These are phyloP conservation scores for Scartelaos histophorus DNA, from an alignment of 2,113 vertebrate genomes.

Conservation along the genomic window DNA sequence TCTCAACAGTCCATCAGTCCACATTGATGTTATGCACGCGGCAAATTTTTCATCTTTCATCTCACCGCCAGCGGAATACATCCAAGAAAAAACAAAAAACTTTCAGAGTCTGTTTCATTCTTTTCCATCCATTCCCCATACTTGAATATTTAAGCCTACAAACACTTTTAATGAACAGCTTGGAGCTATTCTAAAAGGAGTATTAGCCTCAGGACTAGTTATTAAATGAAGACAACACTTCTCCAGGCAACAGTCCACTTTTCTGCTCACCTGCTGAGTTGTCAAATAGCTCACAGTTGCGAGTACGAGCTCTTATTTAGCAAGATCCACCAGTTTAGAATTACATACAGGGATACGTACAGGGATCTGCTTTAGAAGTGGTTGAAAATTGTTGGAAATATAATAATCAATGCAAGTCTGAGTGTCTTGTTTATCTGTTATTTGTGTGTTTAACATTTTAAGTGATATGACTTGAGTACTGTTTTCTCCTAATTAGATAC, in stretches of 20 bases:
- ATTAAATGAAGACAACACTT: slow-evolving; percentile 32
- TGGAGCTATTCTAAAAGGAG: slow-evolving; percentile 35
- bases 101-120: not conserved
- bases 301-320: slow-evolving; percentile 20
- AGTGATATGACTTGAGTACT: not conserved
- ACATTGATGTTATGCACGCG: no score
- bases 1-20: no score
- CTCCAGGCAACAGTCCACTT: slow-evolving; percentile 36
- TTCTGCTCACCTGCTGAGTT: slow-evolving; percentile 56
- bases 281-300: slow-evolving; percentile 41
- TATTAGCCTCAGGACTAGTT: slow-evolving; percentile 37
- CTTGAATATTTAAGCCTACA: not conserved
- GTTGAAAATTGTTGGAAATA: not conserved
- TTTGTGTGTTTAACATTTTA: not conserved
- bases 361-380: not conserved
- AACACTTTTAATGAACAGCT: slow-evolving; percentile 8
- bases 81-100: not conserved
- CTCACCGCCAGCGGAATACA: not conserved
- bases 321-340: not conserved
- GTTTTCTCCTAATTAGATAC: not conserved
- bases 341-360: not conserved
- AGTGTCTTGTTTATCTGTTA: not conserved
- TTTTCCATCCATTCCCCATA: not conserved
- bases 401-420: not conserved
- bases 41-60: not conserved